phyloP scores from a whole-genome alignment of 53 echinoderm and acorn worm genomes.

The Astropecten irregularis region DNA sequence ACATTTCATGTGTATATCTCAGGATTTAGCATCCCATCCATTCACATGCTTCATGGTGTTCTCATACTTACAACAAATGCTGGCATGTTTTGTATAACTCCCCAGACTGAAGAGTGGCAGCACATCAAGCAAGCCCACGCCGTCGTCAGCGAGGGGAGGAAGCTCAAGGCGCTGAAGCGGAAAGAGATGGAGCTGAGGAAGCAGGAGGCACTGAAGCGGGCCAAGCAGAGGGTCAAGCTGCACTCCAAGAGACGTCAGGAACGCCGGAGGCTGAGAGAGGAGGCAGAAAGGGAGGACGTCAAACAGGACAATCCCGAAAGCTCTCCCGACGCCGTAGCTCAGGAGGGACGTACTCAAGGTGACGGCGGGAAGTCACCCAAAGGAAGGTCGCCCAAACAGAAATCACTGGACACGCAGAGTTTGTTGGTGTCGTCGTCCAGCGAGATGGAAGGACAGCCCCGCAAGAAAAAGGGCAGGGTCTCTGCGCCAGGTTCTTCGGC shows the following conservation, averaged over 20 bases:
- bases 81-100: too few species aligned
- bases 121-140: constrained; percentile 54
- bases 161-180: neutral
- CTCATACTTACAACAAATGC: too few species aligned
- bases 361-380: neutral
- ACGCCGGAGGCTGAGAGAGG: constrained; percentile 22
- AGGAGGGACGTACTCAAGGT: neutral
- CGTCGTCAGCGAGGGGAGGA: neutral
- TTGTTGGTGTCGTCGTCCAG: neutral
- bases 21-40: too few species aligned
- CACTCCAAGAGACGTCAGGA: constrained; percentile 34
- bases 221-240: constrained; percentile 17
- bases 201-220: constrained; percentile 32
- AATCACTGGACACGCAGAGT: neutral
- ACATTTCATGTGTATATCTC: too few species aligned
- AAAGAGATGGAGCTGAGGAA: constrained; percentile 12
- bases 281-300: neutral
- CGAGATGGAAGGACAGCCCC: constrained; percentile 10
- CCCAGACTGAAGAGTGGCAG: constrained; percentile 57
- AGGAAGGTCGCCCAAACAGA: constrained; percentile 17
- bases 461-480: constrained; percentile 23
- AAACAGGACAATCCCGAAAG: neutral
- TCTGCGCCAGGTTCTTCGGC: neutral
- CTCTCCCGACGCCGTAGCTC: neutral
- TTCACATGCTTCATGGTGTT: too few species aligned